These are phyloP conservation scores for Ciconia maguari DNA, from an alignment of 2,113 vertebrate species.

Conservation along the genomic window DNA sequence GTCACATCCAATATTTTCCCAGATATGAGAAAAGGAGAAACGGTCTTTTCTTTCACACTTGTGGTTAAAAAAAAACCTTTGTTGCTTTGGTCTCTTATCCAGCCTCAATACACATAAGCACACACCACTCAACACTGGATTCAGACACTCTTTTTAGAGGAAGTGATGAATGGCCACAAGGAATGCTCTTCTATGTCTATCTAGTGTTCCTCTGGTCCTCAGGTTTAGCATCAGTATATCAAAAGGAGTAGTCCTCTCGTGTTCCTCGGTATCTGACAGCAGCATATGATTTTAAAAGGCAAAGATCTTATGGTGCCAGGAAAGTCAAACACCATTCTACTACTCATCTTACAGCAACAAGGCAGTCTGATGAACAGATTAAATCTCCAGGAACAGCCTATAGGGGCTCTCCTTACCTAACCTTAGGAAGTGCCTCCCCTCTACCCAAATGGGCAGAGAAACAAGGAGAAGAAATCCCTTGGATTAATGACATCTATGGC, in stretches of 20 bases:
- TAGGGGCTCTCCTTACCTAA: background rate
- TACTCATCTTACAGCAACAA: background rate
- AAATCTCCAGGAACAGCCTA: background rate
- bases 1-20: background rate
- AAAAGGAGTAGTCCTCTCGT: background rate
- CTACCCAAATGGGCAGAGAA: background rate
- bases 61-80: background rate
- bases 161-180: background rate
- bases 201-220: background rate
- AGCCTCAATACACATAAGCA: background rate
- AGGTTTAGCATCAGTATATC: background rate
- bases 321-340: background rate
- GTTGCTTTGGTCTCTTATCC: background rate
- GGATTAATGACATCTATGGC: background rate
- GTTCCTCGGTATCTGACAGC: background rate
- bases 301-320: background rate
- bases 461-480: background rate
- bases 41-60: background rate
- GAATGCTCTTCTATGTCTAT: background rate
- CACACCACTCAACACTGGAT: background rate
- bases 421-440: background rate
- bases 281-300: slow-evolving; percentile 4
- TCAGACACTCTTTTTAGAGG: background rate
- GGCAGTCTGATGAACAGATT: background rate
- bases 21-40: background rate